Percentiles rank a stretch among this genome's conserved stretches.
These are phyloP conservation scores for Melanaphis sacchari DNA, from an alignment of 1,140 invertebrate genomes.

Conservation along the genomic window DNA sequence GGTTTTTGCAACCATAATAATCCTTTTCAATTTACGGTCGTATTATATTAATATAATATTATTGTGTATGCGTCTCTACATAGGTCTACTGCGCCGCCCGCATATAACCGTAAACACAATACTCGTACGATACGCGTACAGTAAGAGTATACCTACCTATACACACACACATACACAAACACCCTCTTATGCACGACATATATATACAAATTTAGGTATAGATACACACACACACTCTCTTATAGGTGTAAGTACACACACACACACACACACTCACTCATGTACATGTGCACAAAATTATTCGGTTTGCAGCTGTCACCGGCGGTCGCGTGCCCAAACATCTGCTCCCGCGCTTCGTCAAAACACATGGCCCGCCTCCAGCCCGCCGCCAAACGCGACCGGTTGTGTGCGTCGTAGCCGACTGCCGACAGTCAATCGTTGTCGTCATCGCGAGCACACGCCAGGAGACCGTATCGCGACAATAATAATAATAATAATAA, in stretches of 20 bases:
- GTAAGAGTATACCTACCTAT: neutral
- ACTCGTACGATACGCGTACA: neutral
- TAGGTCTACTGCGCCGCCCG: neutral
- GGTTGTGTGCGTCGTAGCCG: neutral
- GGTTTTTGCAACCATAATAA: neutral
- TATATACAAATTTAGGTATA: neutral
- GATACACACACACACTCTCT: neutral
- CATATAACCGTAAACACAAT: neutral
- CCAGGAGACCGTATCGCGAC: neutral
- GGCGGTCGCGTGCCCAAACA: conserved; percentile 44
- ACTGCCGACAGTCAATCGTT: neutral
- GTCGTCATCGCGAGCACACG: neutral
- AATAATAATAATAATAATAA: neutral
- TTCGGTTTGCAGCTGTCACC: conserved; percentile 36
- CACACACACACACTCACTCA: neutral
- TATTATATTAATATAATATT: neutral
- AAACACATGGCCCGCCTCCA: conserved; percentile 22
- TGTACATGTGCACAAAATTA: neutral
- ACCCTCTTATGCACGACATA: neutral
- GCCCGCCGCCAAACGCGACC: neutral
- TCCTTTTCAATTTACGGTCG: neutral
- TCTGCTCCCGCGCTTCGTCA: conserved; percentile 16
- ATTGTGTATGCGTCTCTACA: neutral
- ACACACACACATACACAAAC: too few relatives aligned
- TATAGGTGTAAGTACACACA: neutral